These are phyloP conservation scores for Holacanthus passer DNA, from an alignment of 2,113 vertebrate species.

Conservation along the genomic window DNA sequence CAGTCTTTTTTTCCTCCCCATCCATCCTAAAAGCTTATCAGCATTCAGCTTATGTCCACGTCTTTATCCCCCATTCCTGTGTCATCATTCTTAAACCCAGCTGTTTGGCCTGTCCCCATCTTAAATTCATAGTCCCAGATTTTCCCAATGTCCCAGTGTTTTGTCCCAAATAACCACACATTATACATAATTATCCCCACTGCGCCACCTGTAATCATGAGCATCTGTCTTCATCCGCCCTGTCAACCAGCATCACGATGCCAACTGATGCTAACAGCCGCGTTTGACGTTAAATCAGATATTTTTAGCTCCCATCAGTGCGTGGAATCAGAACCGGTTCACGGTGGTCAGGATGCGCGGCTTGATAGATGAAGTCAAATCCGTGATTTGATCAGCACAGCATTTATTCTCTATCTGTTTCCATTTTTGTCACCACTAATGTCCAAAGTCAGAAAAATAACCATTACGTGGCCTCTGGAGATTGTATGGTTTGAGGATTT, in stretches of 20 bases:
- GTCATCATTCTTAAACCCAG: conserved; percentile 72
- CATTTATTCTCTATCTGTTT: conserved; percentile 43
- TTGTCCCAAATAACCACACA: conserved; percentile 76
- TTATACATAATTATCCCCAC: conserved; percentile 77
- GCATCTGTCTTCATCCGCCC: conserved; percentile 79
- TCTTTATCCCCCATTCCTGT: conserved; percentile 66
- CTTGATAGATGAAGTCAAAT: conserved; percentile 52
- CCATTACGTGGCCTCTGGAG: conserved; percentile 2
- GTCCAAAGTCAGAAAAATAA: conserved; percentile 38
- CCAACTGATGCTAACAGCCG: conserved; percentile 50
- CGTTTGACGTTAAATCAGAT: conserved; percentile 59
- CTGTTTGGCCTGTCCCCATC: conserved; percentile 63
- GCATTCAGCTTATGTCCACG: conserved; percentile 45
- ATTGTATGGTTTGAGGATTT: conserved; percentile 20
- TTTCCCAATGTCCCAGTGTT: conserved; percentile 68
- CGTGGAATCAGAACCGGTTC: conserved; percentile 33
- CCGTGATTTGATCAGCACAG: conserved; percentile 37
- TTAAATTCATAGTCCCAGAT: conserved; percentile 52
- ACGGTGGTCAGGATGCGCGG: conserved; percentile 39
- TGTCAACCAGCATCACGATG: conserved; percentile 53
- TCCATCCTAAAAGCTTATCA: conserved; percentile 45
- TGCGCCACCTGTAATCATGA: conserved; percentile 68
- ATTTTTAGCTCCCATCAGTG: conserved; percentile 55
- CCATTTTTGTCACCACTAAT: conserved; percentile 23
- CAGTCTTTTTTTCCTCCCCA: background rate